Conservation (phyloP, 2,797 vertebrate species). For the Pangasius macronema region DNA sequence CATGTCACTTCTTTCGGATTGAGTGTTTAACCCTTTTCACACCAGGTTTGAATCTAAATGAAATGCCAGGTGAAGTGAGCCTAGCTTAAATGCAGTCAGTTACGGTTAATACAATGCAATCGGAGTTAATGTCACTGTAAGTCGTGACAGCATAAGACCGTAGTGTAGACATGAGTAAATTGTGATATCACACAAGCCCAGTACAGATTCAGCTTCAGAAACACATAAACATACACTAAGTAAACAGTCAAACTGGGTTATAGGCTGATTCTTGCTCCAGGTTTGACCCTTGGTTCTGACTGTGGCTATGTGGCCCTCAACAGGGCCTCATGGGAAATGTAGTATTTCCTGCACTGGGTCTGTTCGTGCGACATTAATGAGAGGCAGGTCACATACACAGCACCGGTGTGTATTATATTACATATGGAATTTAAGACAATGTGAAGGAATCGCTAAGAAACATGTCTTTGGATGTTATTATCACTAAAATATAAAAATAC, state of each 20-base stretch:
- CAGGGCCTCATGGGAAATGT: conserved; percentile 48
- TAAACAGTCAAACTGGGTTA: neutral
- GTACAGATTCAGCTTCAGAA: neutral
- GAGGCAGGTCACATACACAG: conserved; percentile 46
- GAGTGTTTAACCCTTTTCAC: neutral
- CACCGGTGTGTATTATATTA: conserved; percentile 21
- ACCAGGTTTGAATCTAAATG: neutral
- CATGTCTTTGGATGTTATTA: neutral
- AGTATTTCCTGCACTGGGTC: conserved; percentile 51
- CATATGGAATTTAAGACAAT: neutral
- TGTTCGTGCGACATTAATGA: conserved; percentile 55
- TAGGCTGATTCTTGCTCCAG: conserved; percentile 17
- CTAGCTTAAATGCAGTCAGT: too few species aligned
- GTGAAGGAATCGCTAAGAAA: neutral
- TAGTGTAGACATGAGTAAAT: too few species aligned
- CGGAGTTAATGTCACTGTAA: neutral
- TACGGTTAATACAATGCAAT: neutral
- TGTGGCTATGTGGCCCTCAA: conserved; percentile 28
- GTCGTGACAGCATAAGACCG: neutral
- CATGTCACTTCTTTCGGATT: neutral
- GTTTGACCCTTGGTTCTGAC: conserved; percentile 30
- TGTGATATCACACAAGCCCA: neutral
- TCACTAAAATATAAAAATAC: neutral
- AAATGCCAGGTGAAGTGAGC: too few species aligned
- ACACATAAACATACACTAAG: neutral